A percentile compares a stretch with the other conserved stretches of the same genome.
These are phyloP conservation scores for Platorchestia sp. DNA, from an alignment of 1,140 invertebrate species.

Conservation along the genomic window DNA sequence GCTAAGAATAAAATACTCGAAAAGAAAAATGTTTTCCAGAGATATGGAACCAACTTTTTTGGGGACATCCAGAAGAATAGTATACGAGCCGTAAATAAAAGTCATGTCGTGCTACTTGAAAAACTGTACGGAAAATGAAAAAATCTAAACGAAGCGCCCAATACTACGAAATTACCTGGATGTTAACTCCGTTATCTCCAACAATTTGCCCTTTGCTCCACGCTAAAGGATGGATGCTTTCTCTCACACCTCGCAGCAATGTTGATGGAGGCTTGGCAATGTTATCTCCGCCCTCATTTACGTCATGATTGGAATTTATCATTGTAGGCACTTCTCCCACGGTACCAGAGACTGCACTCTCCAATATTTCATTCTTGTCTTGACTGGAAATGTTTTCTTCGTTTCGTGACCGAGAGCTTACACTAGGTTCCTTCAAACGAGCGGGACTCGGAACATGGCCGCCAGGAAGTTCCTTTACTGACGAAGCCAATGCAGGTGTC, in stretches of 20 bases:
- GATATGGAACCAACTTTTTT: no score
- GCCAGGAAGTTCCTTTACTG: background rate
- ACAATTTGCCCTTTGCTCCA: constrained; percentile 16
- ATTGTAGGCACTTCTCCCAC: background rate
- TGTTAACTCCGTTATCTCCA: background rate
- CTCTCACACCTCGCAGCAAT: background rate
- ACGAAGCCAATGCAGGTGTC: background rate
- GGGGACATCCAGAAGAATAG: no score
- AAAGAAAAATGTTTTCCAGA: no score
- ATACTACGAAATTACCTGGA: no score
- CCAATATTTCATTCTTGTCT: background rate
- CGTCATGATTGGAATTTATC: background rate
- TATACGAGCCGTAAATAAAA: no score
- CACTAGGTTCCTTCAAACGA: background rate
- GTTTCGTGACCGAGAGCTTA: background rate
- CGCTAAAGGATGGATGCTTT: background rate
- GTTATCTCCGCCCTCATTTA: background rate
- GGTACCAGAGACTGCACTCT: background rate
- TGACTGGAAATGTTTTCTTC: background rate
- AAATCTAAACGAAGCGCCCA: no score
- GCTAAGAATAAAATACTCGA: no score
- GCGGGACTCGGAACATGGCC: background rate
- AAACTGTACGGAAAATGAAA: no score
- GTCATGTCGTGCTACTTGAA: no score
- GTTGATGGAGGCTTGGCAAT: background rate